A percentile compares a stretch with the other conserved stretches of the same genome.
These are phyloP conservation scores for Neria commutata DNA, from an alignment of 2,888 invertebrate genomes.

Conservation along the genomic window DNA sequence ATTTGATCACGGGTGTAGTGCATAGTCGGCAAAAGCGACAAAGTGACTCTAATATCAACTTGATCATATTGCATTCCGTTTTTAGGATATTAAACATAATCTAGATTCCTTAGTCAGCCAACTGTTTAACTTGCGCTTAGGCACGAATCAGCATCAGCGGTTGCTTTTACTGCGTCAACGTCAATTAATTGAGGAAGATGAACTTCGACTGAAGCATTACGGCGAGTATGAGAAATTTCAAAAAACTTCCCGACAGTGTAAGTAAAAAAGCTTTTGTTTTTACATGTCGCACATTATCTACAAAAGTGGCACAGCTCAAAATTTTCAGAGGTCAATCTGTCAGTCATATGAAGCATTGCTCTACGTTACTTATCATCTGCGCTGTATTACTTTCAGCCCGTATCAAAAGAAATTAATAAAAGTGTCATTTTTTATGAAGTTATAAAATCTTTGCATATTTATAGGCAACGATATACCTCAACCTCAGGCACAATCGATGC, in stretches of 20 bases:
- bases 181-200: constrained; percentile 61
- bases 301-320: background rate
- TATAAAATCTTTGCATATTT: too few relatives aligned
- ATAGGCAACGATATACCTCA: constrained; percentile 29
- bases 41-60: background rate
- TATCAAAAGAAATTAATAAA: too few relatives aligned
- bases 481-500: constrained; percentile 29
- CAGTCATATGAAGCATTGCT: too few relatives aligned
- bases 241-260: constrained; percentile 57
- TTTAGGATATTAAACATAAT: constrained; percentile 61
- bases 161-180: constrained; percentile 58
- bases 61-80: background rate
- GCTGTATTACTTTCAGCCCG: too few relatives aligned
- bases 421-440: too few relatives aligned
- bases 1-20: background rate
- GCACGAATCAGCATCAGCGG: constrained; percentile 59
- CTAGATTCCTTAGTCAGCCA: constrained; percentile 58
- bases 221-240: constrained; percentile 62
- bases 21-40: background rate
- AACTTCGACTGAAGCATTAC: constrained; percentile 59
- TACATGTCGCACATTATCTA: background rate
- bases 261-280: constrained; percentile 18
- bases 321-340: too few relatives aligned
- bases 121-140: constrained; percentile 56
- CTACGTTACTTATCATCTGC: too few relatives aligned